phyloP scores from a whole-genome alignment of 2,888 invertebrate genomes.

The Lasioglossum calceatum region DNA sequence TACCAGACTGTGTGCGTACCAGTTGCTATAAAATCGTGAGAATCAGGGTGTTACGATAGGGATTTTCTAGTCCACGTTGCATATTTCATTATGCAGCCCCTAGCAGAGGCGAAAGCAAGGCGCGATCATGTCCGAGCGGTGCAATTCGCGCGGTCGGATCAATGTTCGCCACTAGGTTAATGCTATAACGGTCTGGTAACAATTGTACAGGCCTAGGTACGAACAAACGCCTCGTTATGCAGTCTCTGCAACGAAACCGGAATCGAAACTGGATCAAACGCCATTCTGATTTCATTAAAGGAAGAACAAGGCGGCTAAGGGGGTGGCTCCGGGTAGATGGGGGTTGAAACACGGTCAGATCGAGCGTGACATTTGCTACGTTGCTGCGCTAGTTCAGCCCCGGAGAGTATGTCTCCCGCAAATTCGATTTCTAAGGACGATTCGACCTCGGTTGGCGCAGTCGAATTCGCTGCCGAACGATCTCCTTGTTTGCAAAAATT shows the following conservation, averaged over 20 bases:
- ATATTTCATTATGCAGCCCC: neutral
- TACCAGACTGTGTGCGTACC: neutral
- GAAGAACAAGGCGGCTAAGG: neutral
- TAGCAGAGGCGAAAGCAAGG: neutral
- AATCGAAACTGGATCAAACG: conserved; percentile 21
- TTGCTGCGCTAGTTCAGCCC: neutral
- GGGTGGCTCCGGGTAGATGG: neutral
- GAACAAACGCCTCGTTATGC: conserved; percentile 3
- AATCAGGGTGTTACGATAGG: neutral
- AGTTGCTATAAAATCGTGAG: neutral
- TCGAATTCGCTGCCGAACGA: neutral
- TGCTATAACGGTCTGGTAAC: conserved; percentile 6
- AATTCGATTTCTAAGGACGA: conserved; percentile 7
- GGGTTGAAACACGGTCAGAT: conserved; percentile 7
- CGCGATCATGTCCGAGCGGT: neutral
- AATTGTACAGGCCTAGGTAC: conserved; percentile 3
- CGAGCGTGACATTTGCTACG: neutral
- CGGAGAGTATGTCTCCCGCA: neutral
- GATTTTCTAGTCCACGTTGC: neutral
- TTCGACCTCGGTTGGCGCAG: neutral
- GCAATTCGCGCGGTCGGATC: conserved; percentile 32
- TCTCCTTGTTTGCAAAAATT: neutral
- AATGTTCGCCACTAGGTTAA: conserved; percentile 18
- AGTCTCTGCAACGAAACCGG: neutral
- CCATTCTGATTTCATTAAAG: neutral